A percentile compares a stretch with the other conserved stretches of the same genome.
These are phyloP conservation scores for Andrena dorsata DNA, from an alignment of 2,888 invertebrate species.

Conservation along the genomic window DNA sequence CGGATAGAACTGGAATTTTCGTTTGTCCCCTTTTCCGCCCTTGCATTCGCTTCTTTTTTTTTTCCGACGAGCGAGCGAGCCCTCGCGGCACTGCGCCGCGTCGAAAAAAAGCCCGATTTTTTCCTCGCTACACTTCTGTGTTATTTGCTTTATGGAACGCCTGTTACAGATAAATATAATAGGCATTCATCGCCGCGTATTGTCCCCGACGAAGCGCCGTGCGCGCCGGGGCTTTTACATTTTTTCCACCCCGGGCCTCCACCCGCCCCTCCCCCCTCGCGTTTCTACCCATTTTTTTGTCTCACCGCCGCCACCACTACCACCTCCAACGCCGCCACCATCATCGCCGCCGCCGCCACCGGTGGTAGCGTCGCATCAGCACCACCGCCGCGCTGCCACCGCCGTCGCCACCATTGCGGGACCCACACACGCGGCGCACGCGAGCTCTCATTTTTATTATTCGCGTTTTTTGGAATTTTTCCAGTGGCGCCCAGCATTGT, in stretches of 20 bases:
- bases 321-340: slow-evolving; percentile 54
- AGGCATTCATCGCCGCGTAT: slow-evolving; percentile 85
- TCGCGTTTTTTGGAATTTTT: slow-evolving; percentile 85
- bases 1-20: slow-evolving; percentile 72
- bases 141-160: slow-evolving; percentile 85
- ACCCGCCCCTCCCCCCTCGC: slow-evolving; percentile 10
- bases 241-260: slow-evolving; percentile 79
- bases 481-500: slow-evolving; percentile 85
- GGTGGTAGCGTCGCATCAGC: slow-evolving; percentile 35
- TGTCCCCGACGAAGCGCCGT: slow-evolving; percentile 84
- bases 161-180: slow-evolving; percentile 85
- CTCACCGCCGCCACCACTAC: slow-evolving; percentile 70
- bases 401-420: slow-evolving; percentile 70
- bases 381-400: slow-evolving; percentile 49
- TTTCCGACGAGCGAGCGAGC: slow-evolving; percentile 61
- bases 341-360: slow-evolving; percentile 47
- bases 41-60: slow-evolving; percentile 51
- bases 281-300: slow-evolving; percentile 73
- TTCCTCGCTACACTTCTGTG: slow-evolving; percentile 82
- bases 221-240: slow-evolving; percentile 83
- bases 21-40: slow-evolving; percentile 67
- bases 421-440: slow-evolving; percentile 69
- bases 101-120: slow-evolving; percentile 77
- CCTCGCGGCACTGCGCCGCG: slow-evolving; percentile 74
- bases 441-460: slow-evolving; percentile 83